Conservation (phyloP, 2,797 vertebrate genomes). For the Fratercula arctica region DNA sequence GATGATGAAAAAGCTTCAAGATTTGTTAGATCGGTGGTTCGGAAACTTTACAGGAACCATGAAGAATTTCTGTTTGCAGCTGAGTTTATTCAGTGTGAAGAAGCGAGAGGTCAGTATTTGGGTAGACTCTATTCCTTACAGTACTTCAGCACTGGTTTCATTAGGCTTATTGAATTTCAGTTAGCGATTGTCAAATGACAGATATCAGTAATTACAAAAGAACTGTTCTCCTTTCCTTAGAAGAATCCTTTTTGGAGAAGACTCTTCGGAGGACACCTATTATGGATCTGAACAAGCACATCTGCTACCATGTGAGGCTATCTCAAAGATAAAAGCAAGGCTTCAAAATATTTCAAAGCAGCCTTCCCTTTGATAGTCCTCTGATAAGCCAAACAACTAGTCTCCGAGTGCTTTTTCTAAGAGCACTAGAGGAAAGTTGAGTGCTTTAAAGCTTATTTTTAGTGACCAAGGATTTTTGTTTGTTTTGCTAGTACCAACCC, state of each 20-base stretch:
- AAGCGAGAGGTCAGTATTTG: neutral
- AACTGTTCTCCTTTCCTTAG: neutral
- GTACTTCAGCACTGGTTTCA: neutral
- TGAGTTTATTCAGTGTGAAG: neutral
- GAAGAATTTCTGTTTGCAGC: neutral
- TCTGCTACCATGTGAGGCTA: neutral
- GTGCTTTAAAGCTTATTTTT: constrained; percentile 2
- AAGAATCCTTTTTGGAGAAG: neutral
- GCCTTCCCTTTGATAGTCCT: neutral
- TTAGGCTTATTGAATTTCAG: neutral
- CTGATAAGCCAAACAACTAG: neutral
- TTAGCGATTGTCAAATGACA: neutral
- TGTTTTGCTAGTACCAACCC: neutral
- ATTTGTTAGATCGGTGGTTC: neutral
- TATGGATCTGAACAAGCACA: neutral
- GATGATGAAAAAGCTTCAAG: neutral
- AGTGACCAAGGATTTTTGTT: neutral
- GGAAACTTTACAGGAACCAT: neutral
- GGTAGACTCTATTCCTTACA: neutral
- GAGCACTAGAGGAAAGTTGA: neutral
- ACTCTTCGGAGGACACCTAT: neutral
- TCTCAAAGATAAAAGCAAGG: constrained; percentile 3
- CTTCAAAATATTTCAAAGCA: neutral
- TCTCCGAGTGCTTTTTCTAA: neutral
- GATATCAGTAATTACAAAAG: neutral